phyloP scores from a whole-genome alignment of 2,797 vertebrate species.

The Numenius phaeopus region DNA sequence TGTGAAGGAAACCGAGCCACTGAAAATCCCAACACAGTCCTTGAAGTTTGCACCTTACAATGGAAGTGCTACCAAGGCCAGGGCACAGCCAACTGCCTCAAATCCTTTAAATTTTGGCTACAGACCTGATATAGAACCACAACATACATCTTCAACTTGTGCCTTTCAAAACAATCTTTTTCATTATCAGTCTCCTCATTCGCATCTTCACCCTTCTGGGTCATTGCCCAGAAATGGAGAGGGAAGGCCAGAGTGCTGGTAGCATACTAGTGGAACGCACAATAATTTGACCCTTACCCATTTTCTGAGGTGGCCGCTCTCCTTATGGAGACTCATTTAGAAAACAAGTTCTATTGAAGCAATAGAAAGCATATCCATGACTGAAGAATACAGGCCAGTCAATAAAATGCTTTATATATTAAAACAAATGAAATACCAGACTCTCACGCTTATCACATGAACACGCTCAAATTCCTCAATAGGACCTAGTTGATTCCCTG shows the following conservation, averaged over 20 bases:
- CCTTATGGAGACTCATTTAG: background rate
- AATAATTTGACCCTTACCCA: background rate
- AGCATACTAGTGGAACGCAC: rapidly evolving
- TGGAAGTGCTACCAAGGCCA: background rate
- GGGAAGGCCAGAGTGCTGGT: background rate
- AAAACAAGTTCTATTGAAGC: background rate
- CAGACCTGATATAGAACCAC: rapidly evolving
- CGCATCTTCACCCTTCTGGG: background rate
- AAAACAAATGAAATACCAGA: slow-evolving; percentile 4
- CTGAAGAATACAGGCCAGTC: background rate
- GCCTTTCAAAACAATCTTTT: background rate
- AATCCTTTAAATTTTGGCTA: background rate
- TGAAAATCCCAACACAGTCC: background rate
- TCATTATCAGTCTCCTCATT: background rate
- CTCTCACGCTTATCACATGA: background rate
- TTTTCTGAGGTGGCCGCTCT: background rate
- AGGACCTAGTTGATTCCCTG: background rate
- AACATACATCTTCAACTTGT: background rate
- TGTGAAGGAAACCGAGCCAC: background rate
- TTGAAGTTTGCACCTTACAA: background rate
- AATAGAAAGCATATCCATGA: background rate
- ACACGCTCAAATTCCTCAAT: background rate
- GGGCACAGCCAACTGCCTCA: background rate
- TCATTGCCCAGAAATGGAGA: background rate
- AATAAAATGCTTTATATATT: slow-evolving; percentile 16